Base-by-base conservation (phyloP, 2,888 invertebrate species). In the Pyrrhosoma nymphula region DNA sequence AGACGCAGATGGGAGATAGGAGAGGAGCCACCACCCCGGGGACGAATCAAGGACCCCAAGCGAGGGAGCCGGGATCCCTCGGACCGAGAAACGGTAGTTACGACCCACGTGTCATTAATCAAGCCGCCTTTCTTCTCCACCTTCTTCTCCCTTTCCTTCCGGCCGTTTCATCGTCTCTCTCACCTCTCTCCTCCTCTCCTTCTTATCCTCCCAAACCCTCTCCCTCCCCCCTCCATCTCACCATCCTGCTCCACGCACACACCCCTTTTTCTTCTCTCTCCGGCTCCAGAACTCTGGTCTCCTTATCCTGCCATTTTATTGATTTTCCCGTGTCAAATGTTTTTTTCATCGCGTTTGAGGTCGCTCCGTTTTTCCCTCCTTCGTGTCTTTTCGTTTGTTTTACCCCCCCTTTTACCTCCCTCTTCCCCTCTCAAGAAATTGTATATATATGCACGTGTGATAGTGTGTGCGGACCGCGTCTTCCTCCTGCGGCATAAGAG, bases 31-130 rank as follows among this genome's bases (percentile, higher is more conserved):
- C 56, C 91, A 75, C 47, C 75, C 69, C 26, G 69, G 93, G 93
- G 93, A 93, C 93, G 93, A 93, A 93, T 75, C 47, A 69, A 93
- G 93, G 93, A 93, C 93, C 93, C 69, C 93, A 47, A 93, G 93
- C 20, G 69, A 93, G 56, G 93, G 93, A 93, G 93, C 93, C 47
- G 8, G 47, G 47, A 75, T 93, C 69, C 93, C 93, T 93, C 93
- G 56, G 93, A 69, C 69, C 63, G 47, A 75, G 93, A 93, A 93
- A 93, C 93, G 93, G 93, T 93, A 93, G 93, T 93, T 93, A 93
- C 75, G 93, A 75, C 93, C 69, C n/a, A 63, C 60, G 93, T 69
- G 63, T 93, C 93, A 93, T 93, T 93, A 93, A 93, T 93, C 93
- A 93, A 93, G 47, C 16, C 93, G 69, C 75, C 93, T 93, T 93